Base-by-base conservation (phyloP, 2,888 invertebrate genomes). In the Dicranocentrus wangi region DNA sequence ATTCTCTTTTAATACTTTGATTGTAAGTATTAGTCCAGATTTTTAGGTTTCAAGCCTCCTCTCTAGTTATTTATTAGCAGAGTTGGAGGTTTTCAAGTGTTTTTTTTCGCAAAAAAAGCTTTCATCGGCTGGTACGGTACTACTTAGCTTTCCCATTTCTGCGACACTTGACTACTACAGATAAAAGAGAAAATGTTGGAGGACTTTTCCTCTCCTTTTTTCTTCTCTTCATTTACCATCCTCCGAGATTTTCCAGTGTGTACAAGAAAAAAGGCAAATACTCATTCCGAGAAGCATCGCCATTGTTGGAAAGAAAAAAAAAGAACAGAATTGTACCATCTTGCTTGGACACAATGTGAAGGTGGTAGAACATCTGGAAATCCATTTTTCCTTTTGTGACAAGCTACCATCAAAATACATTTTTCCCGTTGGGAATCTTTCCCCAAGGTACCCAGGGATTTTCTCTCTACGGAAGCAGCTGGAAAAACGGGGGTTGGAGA, bases 81-180 rank as follows among this genome's bases (percentile, higher is more conserved):
- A 21, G 32, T 55, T 1, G 19, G 39, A 32, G 68, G 53, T 69
- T 69, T 61, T 47, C 61, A 73, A 73, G 71, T 53, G 51, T 76
- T 68, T 66, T 60, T 43, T 76, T n/a, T n/a, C n/a, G n/a, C 66
- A 68, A 47, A 68, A 76, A 76, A 58, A 27, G 66, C 68, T 76
- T 76, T 68, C 42, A 68, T 60, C 51, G 25, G 27, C 73, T 51
- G 28, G 39, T 25, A 39, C 42, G 51, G 42, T 25, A 32, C 32
- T 60, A 25, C 63, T 43, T 55, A 55, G 13, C 25, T 55, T 25
- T 43, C 13, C n/a, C n/a, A n/a, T 43, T 25, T 23, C 21, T 25
- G n/a, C 15, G 42, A 21, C 21, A 55, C 65, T 63, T 65, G 53
- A 65, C 53, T 65, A 39, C 27, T 8, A 42, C 25, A 65, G 73